Conservation (phyloP, 2,113 vertebrate species). For the Lepisosteus oculatus region DNA sequence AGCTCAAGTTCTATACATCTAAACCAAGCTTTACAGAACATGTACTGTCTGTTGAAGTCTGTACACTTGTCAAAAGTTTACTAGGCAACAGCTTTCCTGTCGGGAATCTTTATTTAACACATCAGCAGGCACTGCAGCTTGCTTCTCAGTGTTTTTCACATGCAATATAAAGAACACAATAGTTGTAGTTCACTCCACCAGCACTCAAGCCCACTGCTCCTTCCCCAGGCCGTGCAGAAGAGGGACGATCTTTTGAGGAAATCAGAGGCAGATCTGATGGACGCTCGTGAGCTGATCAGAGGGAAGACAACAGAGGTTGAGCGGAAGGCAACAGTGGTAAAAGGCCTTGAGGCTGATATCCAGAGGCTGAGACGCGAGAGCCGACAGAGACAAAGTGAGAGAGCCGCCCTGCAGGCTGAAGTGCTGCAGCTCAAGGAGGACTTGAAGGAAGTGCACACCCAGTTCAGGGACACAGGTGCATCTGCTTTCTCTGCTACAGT, state of each 20-base stretch:
- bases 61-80: too few relatives aligned
- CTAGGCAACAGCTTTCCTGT: too few relatives aligned
- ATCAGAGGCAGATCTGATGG: slow-evolving; percentile 50
- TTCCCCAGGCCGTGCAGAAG: slow-evolving; percentile 52
- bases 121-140: not conserved
- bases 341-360: slow-evolving; percentile 37
- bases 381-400: slow-evolving; percentile 40
- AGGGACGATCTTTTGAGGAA: slow-evolving; percentile 48
- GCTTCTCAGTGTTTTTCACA: too few relatives aligned
- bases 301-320: slow-evolving; percentile 47
- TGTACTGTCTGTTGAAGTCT: too few relatives aligned
- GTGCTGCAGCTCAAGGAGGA: slow-evolving; percentile 38
- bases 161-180: too few relatives aligned
- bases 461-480: slow-evolving; percentile 49
- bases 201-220: not conserved
- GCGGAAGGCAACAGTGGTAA: slow-evolving; percentile 29
- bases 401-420: slow-evolving; percentile 32
- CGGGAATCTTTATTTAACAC: too few relatives aligned
- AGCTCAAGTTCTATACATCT: too few relatives aligned
- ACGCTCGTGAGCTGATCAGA: slow-evolving; percentile 40
- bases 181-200: not conserved
- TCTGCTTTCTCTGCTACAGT: not conserved
- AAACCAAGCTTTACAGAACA: too few relatives aligned
- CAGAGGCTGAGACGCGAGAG: slow-evolving; percentile 43
- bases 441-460: slow-evolving; percentile 45